These are phyloP conservation scores for Drosophila differens DNA, from an alignment of 2,888 invertebrate genomes.

Conservation along the genomic window DNA sequence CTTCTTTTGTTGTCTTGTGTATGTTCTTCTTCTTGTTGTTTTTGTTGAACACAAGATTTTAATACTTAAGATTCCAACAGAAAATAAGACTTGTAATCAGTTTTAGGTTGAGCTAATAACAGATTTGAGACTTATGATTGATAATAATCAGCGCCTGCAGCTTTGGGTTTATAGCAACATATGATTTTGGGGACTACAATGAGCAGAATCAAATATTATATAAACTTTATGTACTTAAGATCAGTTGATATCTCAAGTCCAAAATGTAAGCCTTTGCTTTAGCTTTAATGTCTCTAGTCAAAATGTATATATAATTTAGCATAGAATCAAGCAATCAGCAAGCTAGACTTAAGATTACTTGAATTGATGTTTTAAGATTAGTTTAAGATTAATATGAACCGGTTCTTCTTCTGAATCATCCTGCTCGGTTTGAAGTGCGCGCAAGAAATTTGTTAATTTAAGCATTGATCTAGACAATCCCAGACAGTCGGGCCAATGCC, in stretches of 20 bases:
- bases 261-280: neutral
- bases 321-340: neutral
- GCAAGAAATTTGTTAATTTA: conserved; percentile 1
- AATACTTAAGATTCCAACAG: neutral
- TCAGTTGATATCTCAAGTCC: neutral
- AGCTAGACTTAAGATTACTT: neutral
- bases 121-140: neutral
- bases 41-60: neutral
- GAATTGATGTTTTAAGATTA: neutral
- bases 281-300: neutral
- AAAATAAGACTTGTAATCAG: neutral
- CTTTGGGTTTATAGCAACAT: neutral
- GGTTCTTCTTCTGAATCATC: neutral
- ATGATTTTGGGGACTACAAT: neutral
- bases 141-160: neutral
- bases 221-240: neutral
- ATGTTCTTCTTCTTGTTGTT: neutral
- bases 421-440: neutral
- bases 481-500: conserved; percentile 12
- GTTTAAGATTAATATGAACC: neutral
- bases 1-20: neutral
- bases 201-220: neutral
- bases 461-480: conserved; percentile 7
- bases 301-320: too few relatives aligned
- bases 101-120: neutral